A percentile compares a stretch with the other conserved stretches of the same genome.
phyloP scores from a whole-genome alignment of 2,113 vertebrate genomes.

The Hepsetus odoe region DNA sequence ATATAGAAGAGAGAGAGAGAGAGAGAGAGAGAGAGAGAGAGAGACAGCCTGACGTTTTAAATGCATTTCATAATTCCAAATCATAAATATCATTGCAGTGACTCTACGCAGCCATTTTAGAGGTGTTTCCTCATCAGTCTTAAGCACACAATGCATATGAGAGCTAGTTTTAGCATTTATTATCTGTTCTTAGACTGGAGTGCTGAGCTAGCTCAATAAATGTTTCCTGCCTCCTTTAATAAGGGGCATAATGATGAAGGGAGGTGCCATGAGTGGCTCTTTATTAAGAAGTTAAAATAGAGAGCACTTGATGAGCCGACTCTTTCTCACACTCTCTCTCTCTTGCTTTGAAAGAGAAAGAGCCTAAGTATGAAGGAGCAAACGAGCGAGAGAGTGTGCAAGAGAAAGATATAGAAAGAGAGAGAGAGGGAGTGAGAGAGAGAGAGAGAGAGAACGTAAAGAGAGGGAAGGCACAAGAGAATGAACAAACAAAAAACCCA shows the following conservation, averaged over 20 bases:
- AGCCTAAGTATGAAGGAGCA: neutral
- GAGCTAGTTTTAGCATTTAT: slow-evolving; percentile 38
- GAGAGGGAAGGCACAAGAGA: neutral
- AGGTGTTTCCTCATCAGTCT: slow-evolving; percentile 9
- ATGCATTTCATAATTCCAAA: slow-evolving; percentile 10
- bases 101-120: slow-evolving; percentile 2
- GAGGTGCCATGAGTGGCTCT: slow-evolving; percentile 11
- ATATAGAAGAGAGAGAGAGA: too few species aligned
- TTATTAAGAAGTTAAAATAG: slow-evolving; percentile 49
- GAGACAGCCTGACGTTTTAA: slow-evolving; percentile 11
- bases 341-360: slow-evolving; percentile 14
- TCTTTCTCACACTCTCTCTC: too few species aligned
- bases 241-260: slow-evolving; percentile 24
- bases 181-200: slow-evolving; percentile 35
- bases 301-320: neutral
- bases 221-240: slow-evolving; percentile 43
- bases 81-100: slow-evolving; percentile 26
- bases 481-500: slow-evolving; percentile 11
- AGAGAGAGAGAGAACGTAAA: neutral
- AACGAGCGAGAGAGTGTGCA: neutral
- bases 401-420: neutral
- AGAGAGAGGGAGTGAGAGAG: neutral
- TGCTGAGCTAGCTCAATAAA: slow-evolving; percentile 29
- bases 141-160: slow-evolving; percentile 42
- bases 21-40: neutral